Percentiles rank a stretch among this genome's conserved stretches.
phyloP scores from a whole-genome alignment of 2,888 invertebrate genomes.

The Trichogramma evanescens region DNA sequence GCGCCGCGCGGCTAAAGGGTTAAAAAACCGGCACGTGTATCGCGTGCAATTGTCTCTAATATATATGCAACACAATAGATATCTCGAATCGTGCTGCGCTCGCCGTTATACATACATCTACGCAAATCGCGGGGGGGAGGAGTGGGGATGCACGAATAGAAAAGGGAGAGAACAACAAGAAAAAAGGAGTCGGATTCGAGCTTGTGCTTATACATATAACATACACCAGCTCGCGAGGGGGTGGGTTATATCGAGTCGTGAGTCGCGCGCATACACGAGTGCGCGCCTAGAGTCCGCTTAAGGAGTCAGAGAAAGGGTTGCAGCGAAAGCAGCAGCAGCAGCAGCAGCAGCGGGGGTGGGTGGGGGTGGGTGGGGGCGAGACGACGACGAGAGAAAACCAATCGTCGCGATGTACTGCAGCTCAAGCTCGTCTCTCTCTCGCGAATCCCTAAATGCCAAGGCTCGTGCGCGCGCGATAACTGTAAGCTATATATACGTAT shows the following conservation, averaged over 20 bases:
- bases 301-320: slow-evolving; percentile 4
- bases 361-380: slow-evolving; percentile 12
- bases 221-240: too few relatives aligned
- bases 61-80: too few relatives aligned
- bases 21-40: too few relatives aligned
- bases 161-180: slow-evolving; percentile 1
- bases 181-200: too few relatives aligned
- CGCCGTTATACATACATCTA: background rate
- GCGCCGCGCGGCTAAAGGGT: too few relatives aligned
- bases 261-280: background rate
- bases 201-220: too few relatives aligned
- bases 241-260: too few relatives aligned
- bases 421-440: background rate
- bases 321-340: slow-evolving; percentile 21
- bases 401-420: slow-evolving; percentile 36
- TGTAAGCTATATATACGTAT: too few relatives aligned
- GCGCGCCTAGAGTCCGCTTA: background rate
- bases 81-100: slow-evolving; percentile 6
- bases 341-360: slow-evolving; percentile 18
- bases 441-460: slow-evolving; percentile 19
- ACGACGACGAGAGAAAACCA: slow-evolving; percentile 35
- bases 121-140: slow-evolving; percentile 17
- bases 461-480: too few relatives aligned
- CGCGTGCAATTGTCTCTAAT: too few relatives aligned
- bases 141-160: slow-evolving; percentile 3